A percentile compares a stretch with the other conserved stretches of the same genome.
These are phyloP conservation scores for Megatriorchis doriae DNA, from an alignment of 2,113 vertebrate genomes.

Conservation along the genomic window DNA sequence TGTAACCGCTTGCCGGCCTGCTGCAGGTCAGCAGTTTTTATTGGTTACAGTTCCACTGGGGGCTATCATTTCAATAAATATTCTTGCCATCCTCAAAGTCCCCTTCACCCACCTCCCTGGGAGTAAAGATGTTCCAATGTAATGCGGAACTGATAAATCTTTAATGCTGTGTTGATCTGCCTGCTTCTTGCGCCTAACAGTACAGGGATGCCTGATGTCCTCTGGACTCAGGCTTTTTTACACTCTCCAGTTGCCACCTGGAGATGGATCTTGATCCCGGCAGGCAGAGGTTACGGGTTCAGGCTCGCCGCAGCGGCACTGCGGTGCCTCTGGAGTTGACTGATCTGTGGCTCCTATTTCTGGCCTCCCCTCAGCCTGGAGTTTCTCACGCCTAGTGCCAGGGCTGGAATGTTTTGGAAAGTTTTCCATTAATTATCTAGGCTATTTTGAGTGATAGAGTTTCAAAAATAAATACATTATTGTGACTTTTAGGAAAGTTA, in stretches of 20 bases:
- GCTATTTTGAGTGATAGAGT: conserved; percentile 10
- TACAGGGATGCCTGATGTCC: neutral
- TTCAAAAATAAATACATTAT: conserved; percentile 12
- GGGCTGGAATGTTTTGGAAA: conserved; percentile 35
- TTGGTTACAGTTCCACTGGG: neutral
- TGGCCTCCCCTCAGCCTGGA: neutral
- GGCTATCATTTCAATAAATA: neutral
- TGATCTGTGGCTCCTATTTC: neutral
- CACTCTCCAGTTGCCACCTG: neutral
- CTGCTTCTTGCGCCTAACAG: neutral
- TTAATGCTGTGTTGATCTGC: neutral
- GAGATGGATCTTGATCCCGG: neutral
- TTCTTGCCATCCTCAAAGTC: neutral
- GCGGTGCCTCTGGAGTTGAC: neutral
- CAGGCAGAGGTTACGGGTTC: neutral
- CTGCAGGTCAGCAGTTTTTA: neutral
- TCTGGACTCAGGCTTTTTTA: neutral
- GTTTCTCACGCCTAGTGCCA: conserved; percentile 46
- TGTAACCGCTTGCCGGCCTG: accelerated
- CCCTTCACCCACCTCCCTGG: neutral
- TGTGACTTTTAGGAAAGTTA: neutral
- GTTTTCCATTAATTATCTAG: neutral
- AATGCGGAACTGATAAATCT: neutral
- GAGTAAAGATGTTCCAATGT: neutral
- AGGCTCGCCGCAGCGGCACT: neutral